phyloP scores from a whole-genome alignment of 2,888 invertebrate species.

The Willowsia nigromaculata region DNA sequence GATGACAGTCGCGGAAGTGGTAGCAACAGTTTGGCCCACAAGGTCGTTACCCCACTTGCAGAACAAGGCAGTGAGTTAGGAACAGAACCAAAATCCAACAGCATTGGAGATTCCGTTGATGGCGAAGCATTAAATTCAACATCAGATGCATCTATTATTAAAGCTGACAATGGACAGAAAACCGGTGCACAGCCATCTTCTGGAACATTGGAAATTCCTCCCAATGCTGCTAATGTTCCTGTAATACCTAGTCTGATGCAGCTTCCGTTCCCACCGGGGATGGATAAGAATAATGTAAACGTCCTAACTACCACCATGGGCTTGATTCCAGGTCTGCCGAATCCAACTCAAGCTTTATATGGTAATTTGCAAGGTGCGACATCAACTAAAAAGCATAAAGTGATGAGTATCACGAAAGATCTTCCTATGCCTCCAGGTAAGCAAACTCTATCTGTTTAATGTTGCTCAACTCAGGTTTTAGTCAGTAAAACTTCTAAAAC shows the following conservation, averaged over 20 bases:
- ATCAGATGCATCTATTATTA: background rate
- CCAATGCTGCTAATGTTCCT: background rate
- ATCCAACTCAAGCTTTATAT: slow-evolving; percentile 56
- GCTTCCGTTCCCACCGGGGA: slow-evolving; percentile 77
- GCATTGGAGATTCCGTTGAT: slow-evolving; percentile 63
- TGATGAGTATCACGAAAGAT: slow-evolving; percentile 87
- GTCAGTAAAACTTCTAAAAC: background rate
- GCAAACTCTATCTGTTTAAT: slow-evolving; percentile 57
- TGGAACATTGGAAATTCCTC: slow-evolving; percentile 75
- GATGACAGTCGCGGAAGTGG: slow-evolving; percentile 52
- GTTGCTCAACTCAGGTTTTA: slow-evolving; percentile 23
- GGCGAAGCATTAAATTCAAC: slow-evolving; percentile 44
- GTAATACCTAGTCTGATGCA: slow-evolving; percentile 72
- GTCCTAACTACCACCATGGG: slow-evolving; percentile 22
- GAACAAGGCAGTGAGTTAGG: slow-evolving; percentile 44
- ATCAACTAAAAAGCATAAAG: slow-evolving; percentile 60
- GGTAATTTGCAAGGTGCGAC: slow-evolving; percentile 51
- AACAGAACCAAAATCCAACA: background rate
- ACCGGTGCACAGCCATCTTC: background rate
- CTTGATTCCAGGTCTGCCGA: slow-evolving; percentile 38
- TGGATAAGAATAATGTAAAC: slow-evolving; percentile 65
- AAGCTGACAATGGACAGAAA: background rate
- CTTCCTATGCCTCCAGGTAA: slow-evolving; percentile 95
- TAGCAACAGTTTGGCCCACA: slow-evolving; percentile 81
- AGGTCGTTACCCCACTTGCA: slow-evolving; percentile 80